Evolutionary conservation across 2,113 vertebrate species (phyloP).

Genomic region (human): GRCh38 chr19:18344501-18345000

Average conservation of each 20-base stretch:
- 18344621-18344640: background rate
- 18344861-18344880: slow-evolving; percentile 85
- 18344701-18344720: slow-evolving; percentile 83
- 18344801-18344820: slow-evolving; percentile 82
- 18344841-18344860: slow-evolving; percentile 88
- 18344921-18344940: background rate
- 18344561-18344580: background rate
- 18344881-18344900: slow-evolving; percentile 64
- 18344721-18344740: slow-evolving; percentile 80
- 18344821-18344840: slow-evolving; percentile 86
- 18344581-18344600: background rate
- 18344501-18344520: background rate
- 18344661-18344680: slow-evolving; percentile 30
- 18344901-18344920: slow-evolving; percentile 54
- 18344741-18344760: slow-evolving; percentile 82
- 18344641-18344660: slow-evolving; percentile 8
- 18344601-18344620: background rate
- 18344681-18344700: slow-evolving; percentile 59
- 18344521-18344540: background rate
- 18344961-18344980: background rate
- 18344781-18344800: slow-evolving; percentile 85
- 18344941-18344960: background rate
- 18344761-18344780: slow-evolving; percentile 84
- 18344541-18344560: background rate
- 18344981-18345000: background rate